Conservation (phyloP, 2,797 vertebrate species). For the Rhabdomys pumilio region DNA sequence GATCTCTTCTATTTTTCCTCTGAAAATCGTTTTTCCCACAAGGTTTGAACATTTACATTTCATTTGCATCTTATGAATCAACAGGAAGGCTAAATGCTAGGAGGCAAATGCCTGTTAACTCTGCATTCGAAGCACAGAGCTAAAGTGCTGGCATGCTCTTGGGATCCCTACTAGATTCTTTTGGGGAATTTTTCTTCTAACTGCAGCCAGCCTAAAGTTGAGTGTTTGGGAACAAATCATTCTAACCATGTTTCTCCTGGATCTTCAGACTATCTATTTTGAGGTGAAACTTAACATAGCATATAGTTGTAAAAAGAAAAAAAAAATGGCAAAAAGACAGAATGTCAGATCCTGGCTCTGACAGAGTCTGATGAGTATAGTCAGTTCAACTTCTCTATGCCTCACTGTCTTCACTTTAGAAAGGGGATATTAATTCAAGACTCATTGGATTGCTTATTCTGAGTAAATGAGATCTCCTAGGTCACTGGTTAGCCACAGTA, state of each 20-base stretch:
- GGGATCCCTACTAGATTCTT: slow-evolving; percentile 50
- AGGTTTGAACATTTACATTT: slow-evolving; percentile 73
- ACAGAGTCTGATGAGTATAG: background rate
- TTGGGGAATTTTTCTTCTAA: slow-evolving; percentile 57
- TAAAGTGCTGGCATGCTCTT: slow-evolving; percentile 39
- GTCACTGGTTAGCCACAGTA: background rate
- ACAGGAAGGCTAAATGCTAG: slow-evolving; percentile 43
- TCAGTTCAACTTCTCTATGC: slow-evolving; percentile 33
- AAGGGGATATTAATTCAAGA: background rate
- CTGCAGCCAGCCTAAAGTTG: background rate
- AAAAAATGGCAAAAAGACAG: background rate
- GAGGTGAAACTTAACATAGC: background rate
- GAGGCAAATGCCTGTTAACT: slow-evolving; percentile 58
- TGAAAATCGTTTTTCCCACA: slow-evolving; percentile 66
- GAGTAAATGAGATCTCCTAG: slow-evolving; percentile 16
- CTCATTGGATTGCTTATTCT: background rate
- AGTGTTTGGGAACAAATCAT: slow-evolving; percentile 35
- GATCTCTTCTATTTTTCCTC: slow-evolving; percentile 43
- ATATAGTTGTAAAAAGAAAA: background rate
- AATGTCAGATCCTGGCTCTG: background rate
- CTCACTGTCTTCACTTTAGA: slow-evolving; percentile 39
- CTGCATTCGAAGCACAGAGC: slow-evolving; percentile 49
- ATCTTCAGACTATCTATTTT: background rate
- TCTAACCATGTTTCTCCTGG: background rate
- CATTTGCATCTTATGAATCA: slow-evolving; percentile 70